phyloP scores from a whole-genome alignment of 2,888 invertebrate genomes.

The Himalopsyche kuldschensis region DNA sequence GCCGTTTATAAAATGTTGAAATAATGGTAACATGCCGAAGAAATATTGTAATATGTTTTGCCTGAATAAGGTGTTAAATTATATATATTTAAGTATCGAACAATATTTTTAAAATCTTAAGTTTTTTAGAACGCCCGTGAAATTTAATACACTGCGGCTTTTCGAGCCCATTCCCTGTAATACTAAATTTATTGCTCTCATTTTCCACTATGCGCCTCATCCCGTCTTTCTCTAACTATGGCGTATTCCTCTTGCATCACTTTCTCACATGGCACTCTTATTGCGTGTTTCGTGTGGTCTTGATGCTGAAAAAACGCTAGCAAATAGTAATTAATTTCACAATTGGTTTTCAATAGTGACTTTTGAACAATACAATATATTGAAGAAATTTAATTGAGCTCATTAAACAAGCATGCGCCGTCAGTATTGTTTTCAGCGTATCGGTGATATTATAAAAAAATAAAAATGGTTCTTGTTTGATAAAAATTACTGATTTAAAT shows the following conservation, averaged over 20 bases:
- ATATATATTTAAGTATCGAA: no score
- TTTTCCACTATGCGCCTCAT: conserved; percentile 22
- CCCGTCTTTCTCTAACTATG: background rate
- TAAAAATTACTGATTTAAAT: no score
- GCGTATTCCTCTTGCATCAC: background rate
- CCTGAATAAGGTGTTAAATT: no score
- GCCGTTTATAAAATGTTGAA: no score
- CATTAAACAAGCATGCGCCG: background rate
- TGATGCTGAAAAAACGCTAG: conserved; percentile 21
- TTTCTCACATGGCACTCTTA: background rate
- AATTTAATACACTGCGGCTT: background rate
- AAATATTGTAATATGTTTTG: no score
- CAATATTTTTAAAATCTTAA: no score
- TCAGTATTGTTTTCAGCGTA: background rate
- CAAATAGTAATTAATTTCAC: conserved; percentile 36
- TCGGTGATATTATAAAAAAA: no score
- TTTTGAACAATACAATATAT: conserved; percentile 20
- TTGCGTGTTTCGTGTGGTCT: conserved; percentile 31
- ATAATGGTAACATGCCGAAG: no score
- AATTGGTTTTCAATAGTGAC: conserved; percentile 35
- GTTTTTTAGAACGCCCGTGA: conserved; percentile 6
- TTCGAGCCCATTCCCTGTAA: conserved; percentile 11
- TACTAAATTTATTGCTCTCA: conserved; percentile 33
- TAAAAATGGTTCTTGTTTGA: no score
- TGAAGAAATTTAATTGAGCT: conserved; percentile 21